Percentiles rank a stretch among this genome's conserved stretches.
These are phyloP conservation scores for Hyles vespertilio DNA, from an alignment of 1,140 invertebrate species.

Conservation along the genomic window DNA sequence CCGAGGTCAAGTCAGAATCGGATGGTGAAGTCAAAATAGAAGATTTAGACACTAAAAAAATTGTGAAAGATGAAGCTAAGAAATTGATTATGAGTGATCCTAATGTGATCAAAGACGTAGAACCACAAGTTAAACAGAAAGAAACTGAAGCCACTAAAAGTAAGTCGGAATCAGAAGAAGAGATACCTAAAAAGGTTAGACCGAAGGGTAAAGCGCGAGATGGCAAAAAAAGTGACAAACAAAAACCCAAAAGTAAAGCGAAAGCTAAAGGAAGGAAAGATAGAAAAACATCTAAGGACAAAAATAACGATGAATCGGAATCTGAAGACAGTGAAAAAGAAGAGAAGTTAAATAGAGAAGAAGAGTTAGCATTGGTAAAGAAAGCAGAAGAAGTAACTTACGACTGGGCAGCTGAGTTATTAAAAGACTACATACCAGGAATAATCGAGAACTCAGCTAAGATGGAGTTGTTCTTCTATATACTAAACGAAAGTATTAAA, in stretches of 20 bases:
- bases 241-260: slow-evolving; percentile 47
- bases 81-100: slow-evolving; percentile 28
- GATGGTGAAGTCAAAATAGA: slow-evolving; percentile 76
- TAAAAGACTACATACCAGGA: slow-evolving; percentile 92
- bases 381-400: slow-evolving; percentile 89
- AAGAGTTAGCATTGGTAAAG: slow-evolving; percentile 76
- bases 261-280: slow-evolving; percentile 65
- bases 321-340: slow-evolving; percentile 76
- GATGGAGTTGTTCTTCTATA: slow-evolving; percentile 95
- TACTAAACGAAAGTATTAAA: slow-evolving; percentile 92
- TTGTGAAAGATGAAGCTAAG: slow-evolving; percentile 74
- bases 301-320: slow-evolving; percentile 62
- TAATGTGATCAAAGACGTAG: slow-evolving; percentile 15
- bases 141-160: slow-evolving; percentile 33
- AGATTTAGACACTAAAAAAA: slow-evolving; percentile 78
- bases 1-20: slow-evolving; percentile 70
- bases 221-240: slow-evolving; percentile 51
- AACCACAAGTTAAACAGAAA: slow-evolving; percentile 31
- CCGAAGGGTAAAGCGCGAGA: slow-evolving; percentile 50
- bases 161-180: slow-evolving; percentile 46
- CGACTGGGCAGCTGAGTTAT: slow-evolving; percentile 89
- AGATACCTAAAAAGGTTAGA: slow-evolving; percentile 45
- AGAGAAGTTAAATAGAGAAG: slow-evolving; percentile 74
- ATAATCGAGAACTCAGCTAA: slow-evolving; percentile 96
- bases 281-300: slow-evolving; percentile 61